Evolutionary conservation across 1,140 invertebrate species (phyloP).

Genomic region (Centruroides sculpturatus): DNA sequence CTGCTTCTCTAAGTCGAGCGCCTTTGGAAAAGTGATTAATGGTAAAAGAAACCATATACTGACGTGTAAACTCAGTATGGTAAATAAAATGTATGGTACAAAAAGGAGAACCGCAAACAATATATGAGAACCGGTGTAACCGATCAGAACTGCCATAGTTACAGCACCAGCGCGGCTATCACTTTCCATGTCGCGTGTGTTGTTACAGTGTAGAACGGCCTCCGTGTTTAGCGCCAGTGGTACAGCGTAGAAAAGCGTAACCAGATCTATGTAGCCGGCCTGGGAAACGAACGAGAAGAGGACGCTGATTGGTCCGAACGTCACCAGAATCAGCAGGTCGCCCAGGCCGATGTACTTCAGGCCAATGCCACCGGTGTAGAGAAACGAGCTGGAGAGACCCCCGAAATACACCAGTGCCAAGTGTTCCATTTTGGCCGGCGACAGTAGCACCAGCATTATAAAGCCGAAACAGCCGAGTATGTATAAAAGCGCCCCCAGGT

Average conservation of each 20-base stretch:
- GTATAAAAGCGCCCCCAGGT: constrained; percentile 73
- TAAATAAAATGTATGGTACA: constrained; percentile 76
- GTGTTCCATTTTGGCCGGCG: constrained; percentile 83
- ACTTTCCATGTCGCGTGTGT: constrained; percentile 73
- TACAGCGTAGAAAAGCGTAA: constrained; percentile 79
- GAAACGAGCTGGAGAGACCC: constrained; percentile 84
- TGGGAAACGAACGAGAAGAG: constrained; percentile 85
- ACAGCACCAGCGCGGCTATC: constrained; percentile 76
- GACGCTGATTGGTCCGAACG: constrained; percentile 89
- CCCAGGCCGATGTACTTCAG: constrained; percentile 85
- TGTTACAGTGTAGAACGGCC: constrained; percentile 87
- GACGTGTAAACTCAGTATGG: constrained; percentile 57
- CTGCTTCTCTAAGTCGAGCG: constrained; percentile 78
- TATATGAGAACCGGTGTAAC: constrained; percentile 74
- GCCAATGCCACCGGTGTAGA: constrained; percentile 80
- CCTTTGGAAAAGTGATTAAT: constrained; percentile 64
- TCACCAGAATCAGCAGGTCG: constrained; percentile 73
- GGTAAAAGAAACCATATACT: constrained; percentile 79
- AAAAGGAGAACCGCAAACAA: constrained; percentile 82
- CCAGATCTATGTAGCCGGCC: constrained; percentile 67
- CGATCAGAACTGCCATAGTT: constrained; percentile 84
- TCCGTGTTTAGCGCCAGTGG: constrained; percentile 87
- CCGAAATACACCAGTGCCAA: constrained; percentile 87
- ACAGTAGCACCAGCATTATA: constrained; percentile 56
- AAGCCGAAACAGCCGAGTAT: constrained; percentile 76